These are phyloP conservation scores for Platycheirus rosarum DNA, from an alignment of 2,888 invertebrate species.

Conservation along the genomic window DNA sequence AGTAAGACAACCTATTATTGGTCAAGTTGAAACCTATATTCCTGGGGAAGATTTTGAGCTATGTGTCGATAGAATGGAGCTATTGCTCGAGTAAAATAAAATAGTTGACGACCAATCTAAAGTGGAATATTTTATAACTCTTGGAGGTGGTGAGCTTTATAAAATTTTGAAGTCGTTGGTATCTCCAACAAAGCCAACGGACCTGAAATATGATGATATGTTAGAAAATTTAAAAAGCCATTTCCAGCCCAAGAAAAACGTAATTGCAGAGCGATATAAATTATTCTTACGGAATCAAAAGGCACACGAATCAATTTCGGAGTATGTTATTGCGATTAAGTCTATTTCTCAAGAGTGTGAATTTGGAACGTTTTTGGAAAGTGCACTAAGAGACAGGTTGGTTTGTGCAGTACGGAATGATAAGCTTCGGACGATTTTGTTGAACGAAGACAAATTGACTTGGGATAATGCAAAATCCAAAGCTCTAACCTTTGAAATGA, in stretches of 20 bases:
- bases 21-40: conserved; percentile 7
- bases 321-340: conserved; percentile 23
- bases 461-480: conserved; percentile 8
- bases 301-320: conserved; percentile 9
- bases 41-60: conserved; percentile 23
- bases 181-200: background rate
- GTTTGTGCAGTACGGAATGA: conserved; percentile 23
- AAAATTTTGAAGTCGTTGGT: conserved; percentile 1
- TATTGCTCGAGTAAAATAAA: background rate
- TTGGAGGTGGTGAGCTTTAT: conserved; percentile 2
- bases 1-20: conserved; percentile 17
- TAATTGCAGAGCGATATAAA: conserved; percentile 22
- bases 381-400: background rate
- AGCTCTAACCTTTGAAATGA: conserved; percentile 9
- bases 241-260: conserved; percentile 23
- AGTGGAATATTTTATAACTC: conserved; percentile 8
- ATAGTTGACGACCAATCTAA: conserved; percentile 3
- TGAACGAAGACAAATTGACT: conserved; percentile 22
- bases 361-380: conserved; percentile 21
- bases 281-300: conserved; percentile 12
- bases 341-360: conserved; percentile 25
- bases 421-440: conserved; percentile 4
- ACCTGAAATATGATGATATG: background rate
- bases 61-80: background rate
- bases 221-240: conserved; percentile 4